Base-by-base conservation (phyloP, 2,113 vertebrate genomes). In the Leiothrix lutea region DNA sequence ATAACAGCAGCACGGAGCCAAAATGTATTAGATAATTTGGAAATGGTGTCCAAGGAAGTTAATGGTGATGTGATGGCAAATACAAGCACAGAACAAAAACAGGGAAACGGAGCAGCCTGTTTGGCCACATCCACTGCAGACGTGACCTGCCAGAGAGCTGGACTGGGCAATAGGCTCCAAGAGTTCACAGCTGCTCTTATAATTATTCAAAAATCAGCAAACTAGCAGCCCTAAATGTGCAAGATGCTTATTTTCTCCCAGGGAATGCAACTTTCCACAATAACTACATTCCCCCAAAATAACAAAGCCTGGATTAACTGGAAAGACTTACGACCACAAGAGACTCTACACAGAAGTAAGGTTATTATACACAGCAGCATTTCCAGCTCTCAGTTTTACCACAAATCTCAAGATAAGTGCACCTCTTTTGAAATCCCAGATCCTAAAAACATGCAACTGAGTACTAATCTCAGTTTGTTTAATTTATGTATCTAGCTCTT, bases 231-330 rank as follows among this genome's bases (percentile, higher is more conserved):
- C 56, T 80, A 62, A 80, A 70, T 45, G 75, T 2, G 0, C 12
- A 72, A 73, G 35, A 75, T 42, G n/a, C 58, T 86, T 29, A 66
- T 88, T 90, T 92, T 73, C 72, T 86, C 72, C 25, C 36, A 81
- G 72, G 64, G 84, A 94, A 80, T 45, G 75, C 79, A 86, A 64
- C 92, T 71, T 80, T 13, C 75, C 77, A 91, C 80, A 83, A 36
- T 51, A 91, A 80, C 38, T 45, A 60, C 51, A 44, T 71, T 74
- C 38, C 64, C 26, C 24, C 40, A 47, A 56, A 88, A 91, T 51
- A 94, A 92, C 80, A 92, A 94, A 86, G 77, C 88, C 69, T 64
- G 75, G 75, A 94, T 95, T 94, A 96, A 92, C 72, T 81, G 28
- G 21, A 77, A 90, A 88, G 80, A 88, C 92, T 90, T 80, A 62